Evolutionary conservation across 1,140 invertebrate genomes (phyloP), one percentile per base, ranked within the genome.

Genomic region (Adoxophyes honmai): DNA sequence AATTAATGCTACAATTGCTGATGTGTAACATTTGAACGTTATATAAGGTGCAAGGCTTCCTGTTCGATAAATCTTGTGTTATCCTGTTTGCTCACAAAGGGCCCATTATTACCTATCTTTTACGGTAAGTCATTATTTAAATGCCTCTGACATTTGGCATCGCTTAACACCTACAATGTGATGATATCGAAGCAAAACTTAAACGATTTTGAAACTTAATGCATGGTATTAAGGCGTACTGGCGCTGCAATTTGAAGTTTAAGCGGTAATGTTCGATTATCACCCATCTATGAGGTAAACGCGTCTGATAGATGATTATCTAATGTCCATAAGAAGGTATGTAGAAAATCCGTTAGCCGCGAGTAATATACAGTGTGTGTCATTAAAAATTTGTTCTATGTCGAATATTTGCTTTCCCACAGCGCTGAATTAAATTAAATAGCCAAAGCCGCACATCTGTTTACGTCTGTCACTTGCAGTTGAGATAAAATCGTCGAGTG

Each of bases 1-100:
- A 75, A 73, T 73, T 75, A 75, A 55, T 57, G 66, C 44, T 28
- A 28, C 21, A 28, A 28, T 28, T 28, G 2, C 21, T 28, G 21
- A 28, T 28, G 21, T 28, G 21, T 1, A 11, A n/a, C 10, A 38
- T 38, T 38, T 13, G 10, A 38, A 13, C 8, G 10, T 62, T 58
- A 57, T 53, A 58, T 52, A 37, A 38, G 34, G 56, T 53, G 56
- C 55, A 37, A 38, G 34, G 56, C 54, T 68, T 71, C 62, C 62
- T 52, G 28, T 63, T 39, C 28, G 57, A 68, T 71, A 71, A 67
- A 68, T 71, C 59, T 52, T 4, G 16, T 53, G 55, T 62, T 59
- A 56, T 59, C 44, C 53, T 34, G 4, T 33, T 34, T 58, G 14
- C 34, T 14, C 35, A 21, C 35, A 55, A 42, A 55, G 33, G 48